Percentiles rank a stretch among this genome's conserved stretches.
Evolutionary conservation across 2,888 invertebrate genomes (phyloP).

Genomic region (Eudemis profundana): DNA sequence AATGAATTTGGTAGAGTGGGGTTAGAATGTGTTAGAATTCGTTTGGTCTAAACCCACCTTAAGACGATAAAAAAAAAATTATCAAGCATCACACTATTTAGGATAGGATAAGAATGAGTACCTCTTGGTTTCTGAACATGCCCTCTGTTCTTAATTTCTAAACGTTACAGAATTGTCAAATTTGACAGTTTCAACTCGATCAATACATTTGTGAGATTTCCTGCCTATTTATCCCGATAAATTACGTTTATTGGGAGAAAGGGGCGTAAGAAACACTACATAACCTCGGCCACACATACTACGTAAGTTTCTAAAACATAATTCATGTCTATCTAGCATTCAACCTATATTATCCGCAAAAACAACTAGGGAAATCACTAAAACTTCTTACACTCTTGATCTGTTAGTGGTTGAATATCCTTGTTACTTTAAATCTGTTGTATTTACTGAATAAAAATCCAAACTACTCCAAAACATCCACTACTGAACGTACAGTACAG

Average conservation of each 20-base stretch:
- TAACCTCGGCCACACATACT: conserved; percentile 1
- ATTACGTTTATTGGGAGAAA: conserved; percentile 30
- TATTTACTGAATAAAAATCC: too few species aligned
- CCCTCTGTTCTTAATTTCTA: neutral
- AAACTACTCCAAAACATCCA: too few species aligned
- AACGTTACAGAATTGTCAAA: conserved; percentile 15
- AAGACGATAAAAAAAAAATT: too few species aligned
- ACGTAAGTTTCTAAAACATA: conserved; percentile 20
- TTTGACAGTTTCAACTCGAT: conserved; percentile 48
- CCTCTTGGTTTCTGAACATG: neutral
- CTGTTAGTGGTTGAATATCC: neutral
- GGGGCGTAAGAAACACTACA: conserved; percentile 33
- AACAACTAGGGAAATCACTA: conserved; percentile 26
- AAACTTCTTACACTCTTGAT: conserved; percentile 3
- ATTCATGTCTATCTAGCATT: neutral
- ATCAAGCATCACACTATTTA: too few species aligned
- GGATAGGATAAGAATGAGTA: too few species aligned
- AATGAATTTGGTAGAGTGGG: too few species aligned
- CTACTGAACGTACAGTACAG: neutral
- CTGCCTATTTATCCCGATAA: conserved; percentile 37
- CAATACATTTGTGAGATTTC: conserved; percentile 46
- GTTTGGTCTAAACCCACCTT: too few species aligned
- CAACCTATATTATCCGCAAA: neutral
- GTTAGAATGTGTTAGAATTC: too few species aligned
- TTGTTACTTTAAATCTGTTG: neutral